Conservation (phyloP, 1,140 invertebrate genomes). For the Berghia stephanieae region DNA sequence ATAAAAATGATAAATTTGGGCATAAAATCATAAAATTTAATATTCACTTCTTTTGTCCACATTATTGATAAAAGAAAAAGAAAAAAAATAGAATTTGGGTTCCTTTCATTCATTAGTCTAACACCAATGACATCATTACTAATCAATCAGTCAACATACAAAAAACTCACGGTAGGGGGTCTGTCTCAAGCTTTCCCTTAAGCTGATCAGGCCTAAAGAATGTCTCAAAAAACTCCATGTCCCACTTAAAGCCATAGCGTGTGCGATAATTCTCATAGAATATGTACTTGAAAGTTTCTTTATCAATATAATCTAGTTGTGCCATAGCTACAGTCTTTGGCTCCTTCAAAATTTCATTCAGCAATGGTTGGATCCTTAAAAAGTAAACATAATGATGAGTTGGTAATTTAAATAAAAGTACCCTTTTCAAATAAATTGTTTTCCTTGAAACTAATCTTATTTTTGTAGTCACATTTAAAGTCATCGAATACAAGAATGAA, state of each 20-base stretch:
- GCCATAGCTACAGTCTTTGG: slow-evolving; percentile 74
- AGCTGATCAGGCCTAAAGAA: slow-evolving; percentile 52
- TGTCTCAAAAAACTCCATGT: slow-evolving; percentile 57
- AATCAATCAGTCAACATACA: not conserved
- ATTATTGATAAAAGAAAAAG: no score
- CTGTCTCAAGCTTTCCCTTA: slow-evolving; percentile 37
- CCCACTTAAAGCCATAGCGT: slow-evolving; percentile 60
- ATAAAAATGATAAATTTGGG: no score
- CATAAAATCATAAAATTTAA: no score
- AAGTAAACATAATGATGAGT: not conserved
- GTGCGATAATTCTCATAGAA: slow-evolving; percentile 55
- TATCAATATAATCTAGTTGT: slow-evolving; percentile 56
- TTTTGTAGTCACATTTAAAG: no score
- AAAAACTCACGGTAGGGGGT: slow-evolving; percentile 47
- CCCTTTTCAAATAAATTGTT: no score
- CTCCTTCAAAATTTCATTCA: slow-evolving; percentile 88
- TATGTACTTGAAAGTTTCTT: slow-evolving; percentile 53
- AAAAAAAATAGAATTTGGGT: no score
- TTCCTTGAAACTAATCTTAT: no score
- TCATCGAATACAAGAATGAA: no score
- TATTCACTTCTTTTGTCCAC: no score
- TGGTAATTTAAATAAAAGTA: no score
- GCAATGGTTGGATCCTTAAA: slow-evolving; percentile 84
- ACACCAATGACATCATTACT: no score
- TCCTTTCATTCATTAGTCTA: no score